Evolutionary conservation across 2,113 vertebrate genomes (phyloP), one percentile per base, ranked within the genome.

Genomic region (Neogale vison): DNA sequence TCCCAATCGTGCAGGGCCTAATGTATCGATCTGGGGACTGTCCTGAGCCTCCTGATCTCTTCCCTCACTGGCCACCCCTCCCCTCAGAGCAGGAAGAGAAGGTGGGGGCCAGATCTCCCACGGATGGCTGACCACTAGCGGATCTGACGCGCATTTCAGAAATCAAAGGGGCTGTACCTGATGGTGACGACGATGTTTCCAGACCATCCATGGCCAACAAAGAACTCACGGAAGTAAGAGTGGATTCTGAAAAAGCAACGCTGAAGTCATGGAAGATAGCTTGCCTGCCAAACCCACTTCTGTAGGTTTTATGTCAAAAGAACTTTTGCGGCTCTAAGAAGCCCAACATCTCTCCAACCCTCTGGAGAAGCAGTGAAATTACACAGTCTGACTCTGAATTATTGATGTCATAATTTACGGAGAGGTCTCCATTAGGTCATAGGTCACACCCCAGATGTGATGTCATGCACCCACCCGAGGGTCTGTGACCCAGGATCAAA

Each of bases 331-430:
- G 52, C 39, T 95, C 61, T 72, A 36, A 50, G 85, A 90, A 87
- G 74, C 42, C 50, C 31, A 57, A 65, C 47, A 69, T 61, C 67
- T 72, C 80, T 82, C 84, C 85, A 87, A 55, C 23, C 80, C 80
- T 29, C 74, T 26, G 29, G 72, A 97, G 39, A 87, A 80, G 26
- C 77, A 92, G 52, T 91, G 72, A 89, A 92, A 94, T 47, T 45
- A 55, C 84, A 84, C 42, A 76, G 82, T 67, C 82, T 50, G 52
- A 34, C 83, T 94, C 79, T 92, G 93, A 92, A 92, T 67, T 90
- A 77, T 0, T 93, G 84, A 97, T 79, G 59, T 90, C 95, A 93
- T 65, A 92, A 95, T 95, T 95, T 83, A 92, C 29, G 72, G 69
- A 72, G 39, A 92, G 93, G 50, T 79, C 88, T 95, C 84, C 74